Evolutionary conservation across 2,888 invertebrate genomes (phyloP), one percentile per base, ranked within the genome.

Genomic region (Philonicus albiceps): DNA sequence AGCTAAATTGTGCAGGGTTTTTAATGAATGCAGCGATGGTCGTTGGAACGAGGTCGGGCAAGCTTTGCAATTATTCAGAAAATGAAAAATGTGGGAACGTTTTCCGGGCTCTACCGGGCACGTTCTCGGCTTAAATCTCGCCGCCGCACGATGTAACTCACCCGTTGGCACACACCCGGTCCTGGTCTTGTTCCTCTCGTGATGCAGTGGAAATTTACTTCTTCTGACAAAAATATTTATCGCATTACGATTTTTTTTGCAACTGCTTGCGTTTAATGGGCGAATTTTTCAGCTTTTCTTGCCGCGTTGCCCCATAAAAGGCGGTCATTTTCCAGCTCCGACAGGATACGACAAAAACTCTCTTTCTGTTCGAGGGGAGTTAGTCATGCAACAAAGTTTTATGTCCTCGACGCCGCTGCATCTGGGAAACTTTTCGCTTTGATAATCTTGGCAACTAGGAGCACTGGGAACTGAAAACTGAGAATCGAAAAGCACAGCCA

Each of bases 1-100:
- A 34, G 55, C 37, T 72, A 64, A 64, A 34, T 83, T 83, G 37
- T 72, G 31, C 72, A 64, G 83, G 16, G 34, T 49, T 72, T 83
- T 83, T 83, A 64, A 72, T 83, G 64, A 40, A 31, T 83, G 40
- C 64, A 34, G n/a, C 27, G 49, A 53, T 27, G 53, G 53, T 30
- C 30, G 80, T 49, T 43, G 76, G 80, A 80, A 80, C 49, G 80
- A 53, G 80, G 80, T 53, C 53, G 80, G 76, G 43, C 40, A 19
- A 53, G 43, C 13, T 80, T 22, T 76, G 76, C 76, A 76, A 40
- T 76, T 22, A 76, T 76, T 76, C 40, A 22, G 74, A 74, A 74
- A 73, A 74, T 74, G 64, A 64, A 64, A 64, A 64, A 64, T 64
- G 64, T 64, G 64, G 64, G 64, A 64, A 64, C 64, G 27, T 64